These are phyloP conservation scores for Apoderus coryli DNA, from an alignment of 2,888 invertebrate species.

Conservation along the genomic window DNA sequence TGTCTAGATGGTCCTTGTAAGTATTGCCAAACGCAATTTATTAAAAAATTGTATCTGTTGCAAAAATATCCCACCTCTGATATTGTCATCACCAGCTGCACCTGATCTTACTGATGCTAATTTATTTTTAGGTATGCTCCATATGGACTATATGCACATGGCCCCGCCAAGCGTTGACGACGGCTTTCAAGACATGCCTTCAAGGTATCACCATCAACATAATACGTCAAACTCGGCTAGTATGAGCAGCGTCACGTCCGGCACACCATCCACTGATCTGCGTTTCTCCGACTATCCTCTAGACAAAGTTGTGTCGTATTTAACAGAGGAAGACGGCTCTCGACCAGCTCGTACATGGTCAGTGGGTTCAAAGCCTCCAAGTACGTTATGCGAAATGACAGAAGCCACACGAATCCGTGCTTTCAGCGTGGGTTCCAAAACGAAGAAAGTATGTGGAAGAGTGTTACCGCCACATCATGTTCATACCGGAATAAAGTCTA, in stretches of 20 bases:
- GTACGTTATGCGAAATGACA: conserved; percentile 20
- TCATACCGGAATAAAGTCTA: conserved; percentile 39
- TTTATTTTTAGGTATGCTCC: conserved; percentile 1
- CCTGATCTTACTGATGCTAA: too few species aligned
- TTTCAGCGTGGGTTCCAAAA: conserved; percentile 62
- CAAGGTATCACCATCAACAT: conserved; percentile 20
- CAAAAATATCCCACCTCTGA: too few species aligned
- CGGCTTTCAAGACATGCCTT: conserved; percentile 46
- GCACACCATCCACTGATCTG: conserved; percentile 67
- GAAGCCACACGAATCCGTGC: conserved; percentile 50
- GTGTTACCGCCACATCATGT: conserved; percentile 19
- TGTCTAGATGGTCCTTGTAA: too few species aligned
- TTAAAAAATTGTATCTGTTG: too few species aligned
- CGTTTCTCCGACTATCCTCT: conserved; percentile 64
- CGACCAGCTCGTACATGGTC: conserved; percentile 70
- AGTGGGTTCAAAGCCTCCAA: conserved; percentile 47
- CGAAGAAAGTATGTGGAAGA: conserved; percentile 33
- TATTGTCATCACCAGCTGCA: too few species aligned
- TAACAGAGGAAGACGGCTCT: conserved; percentile 42
- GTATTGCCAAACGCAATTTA: too few species aligned
- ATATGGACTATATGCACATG: conserved; percentile 7
- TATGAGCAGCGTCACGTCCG: conserved; percentile 61
- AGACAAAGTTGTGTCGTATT: conserved; percentile 66
- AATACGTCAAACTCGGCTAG: conserved; percentile 47
- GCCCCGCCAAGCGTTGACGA: conserved; percentile 23